Evolutionary conservation across 1,140 invertebrate genomes (phyloP).

Genomic region (Gerris buenoi): DNA sequence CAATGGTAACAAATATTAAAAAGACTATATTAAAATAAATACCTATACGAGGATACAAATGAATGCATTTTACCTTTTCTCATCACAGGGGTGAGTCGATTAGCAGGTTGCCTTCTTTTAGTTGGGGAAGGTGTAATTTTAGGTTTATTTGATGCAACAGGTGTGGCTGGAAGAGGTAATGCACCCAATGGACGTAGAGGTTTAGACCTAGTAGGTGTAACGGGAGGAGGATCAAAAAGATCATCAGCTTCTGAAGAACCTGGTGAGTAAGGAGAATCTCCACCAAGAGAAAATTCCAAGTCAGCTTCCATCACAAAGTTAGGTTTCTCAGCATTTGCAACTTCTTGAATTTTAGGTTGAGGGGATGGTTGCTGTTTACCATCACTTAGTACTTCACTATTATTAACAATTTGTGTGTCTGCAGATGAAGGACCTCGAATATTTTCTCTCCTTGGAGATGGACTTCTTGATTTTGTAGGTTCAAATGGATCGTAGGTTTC

Average conservation of each 20-base stretch:
- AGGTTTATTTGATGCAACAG: constrained; percentile 14
- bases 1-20: too few species aligned
- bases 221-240: constrained; percentile 65
- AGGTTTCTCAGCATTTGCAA: constrained; percentile 3
- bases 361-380: constrained; percentile 8
- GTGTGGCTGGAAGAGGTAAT: constrained; percentile 10
- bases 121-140: constrained; percentile 17
- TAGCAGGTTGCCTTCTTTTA: constrained; percentile 1
- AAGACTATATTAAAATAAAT: too few species aligned
- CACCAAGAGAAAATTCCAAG: constrained; percentile 16
- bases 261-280: constrained; percentile 67
- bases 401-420: constrained; percentile 1
- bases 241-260: constrained; percentile 67
- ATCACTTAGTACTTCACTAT: constrained; percentile 9
- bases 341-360: constrained; percentile 8
- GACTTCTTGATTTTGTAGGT: constrained; percentile 63
- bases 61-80: constrained; percentile 3
- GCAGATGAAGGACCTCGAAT: background rate
- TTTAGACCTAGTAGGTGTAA: constrained; percentile 10
- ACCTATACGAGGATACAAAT: background rate
- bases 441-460: constrained; percentile 20
- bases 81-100: background rate
- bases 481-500: constrained; percentile 72
- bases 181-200: constrained; percentile 5
- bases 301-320: constrained; percentile 17